Base-by-base conservation (phyloP, 2,113 vertebrate species). In the Orthonyx spaldingii region DNA sequence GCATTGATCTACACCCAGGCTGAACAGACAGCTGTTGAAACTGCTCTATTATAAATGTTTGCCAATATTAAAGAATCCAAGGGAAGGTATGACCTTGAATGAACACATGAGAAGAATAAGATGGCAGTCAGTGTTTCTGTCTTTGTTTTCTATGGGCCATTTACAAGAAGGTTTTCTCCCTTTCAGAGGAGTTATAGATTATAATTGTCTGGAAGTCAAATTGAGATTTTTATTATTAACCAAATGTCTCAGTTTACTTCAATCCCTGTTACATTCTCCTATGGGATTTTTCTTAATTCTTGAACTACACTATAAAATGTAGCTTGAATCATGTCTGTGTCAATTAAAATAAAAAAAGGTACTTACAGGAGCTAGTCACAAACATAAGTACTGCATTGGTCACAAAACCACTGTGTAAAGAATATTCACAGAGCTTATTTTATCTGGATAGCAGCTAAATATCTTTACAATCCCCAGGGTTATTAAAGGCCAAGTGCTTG, bases 61-160 rank as follows among this genome's bases (percentile, higher is more conserved):
- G 87, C 68, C 53, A 42, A 21, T 95, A 92, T 82, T 94, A 93
- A 95, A 96, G 65, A 92, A 89, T 83, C 56, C 52, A 50, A 7
- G 41, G 66, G 52, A 89, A 93, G 55, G 53, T 87, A 26, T 42
- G 94, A 92, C 96, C 94, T 97, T 97, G 96, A 97, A 60, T 84
- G 93, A 87, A 52, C 69, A 47, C 61, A 77, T 93, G 82, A 78
- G 61, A 92, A 94, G 76, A 97, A 93, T 92, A 95, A 83, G 87
- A 65, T 77, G 83, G 80, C 80, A 96, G 42, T 93, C 41, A 74
- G 41, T 65, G 42, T 87, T 96, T 87, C 56, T 93, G 21, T 66
- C 68, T 91, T 89, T 89, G 56, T 95, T 95, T 97, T 92, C 74
- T 41, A 24, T 77, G 76, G 63, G 80, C 84, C 30, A 19, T 68